Evolutionary conservation across 2,888 invertebrate genomes (phyloP).

Genomic region (Eucriotettix oculatus): DNA sequence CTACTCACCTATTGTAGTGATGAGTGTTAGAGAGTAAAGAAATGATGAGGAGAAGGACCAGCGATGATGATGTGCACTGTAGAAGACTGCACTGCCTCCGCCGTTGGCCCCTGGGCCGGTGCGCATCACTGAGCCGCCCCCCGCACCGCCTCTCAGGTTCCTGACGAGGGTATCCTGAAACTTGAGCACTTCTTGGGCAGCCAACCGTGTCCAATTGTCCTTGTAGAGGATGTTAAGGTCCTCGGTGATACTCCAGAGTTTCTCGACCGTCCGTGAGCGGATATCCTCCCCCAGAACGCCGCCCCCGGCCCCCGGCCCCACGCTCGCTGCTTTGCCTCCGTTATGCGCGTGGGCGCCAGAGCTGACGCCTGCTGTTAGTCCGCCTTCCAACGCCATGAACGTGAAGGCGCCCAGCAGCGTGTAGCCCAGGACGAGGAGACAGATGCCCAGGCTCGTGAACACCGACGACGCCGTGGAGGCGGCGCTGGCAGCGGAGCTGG

Average conservation of each 20-base stretch:
- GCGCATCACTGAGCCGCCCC: conserved; percentile 14
- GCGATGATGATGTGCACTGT: conserved; percentile 35
- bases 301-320: not conserved
- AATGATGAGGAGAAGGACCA: conserved; percentile 90
- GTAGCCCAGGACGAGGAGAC: not conserved
- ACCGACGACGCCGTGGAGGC: too few relatives aligned
- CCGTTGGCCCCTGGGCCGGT: not conserved
- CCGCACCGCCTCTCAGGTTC: conserved; percentile 18
- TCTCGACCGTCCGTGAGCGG: conserved; percentile 56
- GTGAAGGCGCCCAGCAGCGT: conserved; percentile 61
- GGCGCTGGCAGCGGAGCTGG: too few relatives aligned
- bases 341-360: not conserved
- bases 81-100: not conserved
- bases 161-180: conserved; percentile 47
- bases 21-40: conserved; percentile 81
- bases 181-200: conserved; percentile 71
- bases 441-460: too few relatives aligned
- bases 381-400: conserved; percentile 71
- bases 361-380: conserved; percentile 15
- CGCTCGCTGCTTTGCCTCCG: not conserved
- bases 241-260: conserved; percentile 72
- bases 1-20: conserved; percentile 83
- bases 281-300: conserved; percentile 33
- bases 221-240: conserved; percentile 77
- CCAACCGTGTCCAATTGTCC: conserved; percentile 79